These are phyloP conservation scores for Argynnis bischoffii DNA, from an alignment of 2,888 invertebrate species.

Conservation along the genomic window DNA sequence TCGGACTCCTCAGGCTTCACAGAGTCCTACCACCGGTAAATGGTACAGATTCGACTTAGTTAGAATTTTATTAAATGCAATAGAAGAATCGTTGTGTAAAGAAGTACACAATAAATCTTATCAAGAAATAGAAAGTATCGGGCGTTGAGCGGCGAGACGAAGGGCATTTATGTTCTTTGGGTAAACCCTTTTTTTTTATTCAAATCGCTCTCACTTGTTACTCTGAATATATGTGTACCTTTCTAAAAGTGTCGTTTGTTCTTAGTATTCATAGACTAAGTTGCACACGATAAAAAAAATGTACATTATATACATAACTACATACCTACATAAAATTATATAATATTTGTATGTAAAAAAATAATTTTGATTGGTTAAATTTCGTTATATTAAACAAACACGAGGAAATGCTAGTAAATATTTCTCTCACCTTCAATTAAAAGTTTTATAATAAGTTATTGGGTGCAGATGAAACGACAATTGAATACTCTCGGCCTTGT, in stretches of 20 bases:
- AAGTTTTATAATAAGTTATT: constrained; percentile 26
- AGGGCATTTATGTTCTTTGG: constrained; percentile 43
- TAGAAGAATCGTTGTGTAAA: background rate
- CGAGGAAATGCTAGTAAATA: background rate
- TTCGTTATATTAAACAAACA: background rate
- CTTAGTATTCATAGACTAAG: no score
- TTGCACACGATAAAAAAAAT: no score
- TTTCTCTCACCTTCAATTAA: constrained; percentile 29
- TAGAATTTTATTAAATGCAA: no score
- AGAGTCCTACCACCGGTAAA: no score
- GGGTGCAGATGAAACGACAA: constrained; percentile 21
- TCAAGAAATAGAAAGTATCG: constrained; percentile 1
- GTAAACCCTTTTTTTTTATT: constrained; percentile 61
- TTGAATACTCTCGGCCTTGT: constrained; percentile 26
- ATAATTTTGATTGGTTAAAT: background rate
- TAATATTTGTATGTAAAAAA: background rate
- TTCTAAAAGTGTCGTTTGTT: no score
- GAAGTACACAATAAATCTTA: constrained; percentile 8
- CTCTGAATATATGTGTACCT: constrained; percentile 29
- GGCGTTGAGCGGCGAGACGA: constrained; percentile 9
- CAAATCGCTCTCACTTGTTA: constrained; percentile 67
- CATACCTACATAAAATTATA: background rate
- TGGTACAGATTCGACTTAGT: no score
- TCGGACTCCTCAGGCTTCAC: no score
- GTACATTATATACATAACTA: no score